Percentiles rank a stretch among this genome's conserved stretches.
Conservation (phyloP, 2,888 invertebrate species). For the Nymphalis c-album region DNA sequence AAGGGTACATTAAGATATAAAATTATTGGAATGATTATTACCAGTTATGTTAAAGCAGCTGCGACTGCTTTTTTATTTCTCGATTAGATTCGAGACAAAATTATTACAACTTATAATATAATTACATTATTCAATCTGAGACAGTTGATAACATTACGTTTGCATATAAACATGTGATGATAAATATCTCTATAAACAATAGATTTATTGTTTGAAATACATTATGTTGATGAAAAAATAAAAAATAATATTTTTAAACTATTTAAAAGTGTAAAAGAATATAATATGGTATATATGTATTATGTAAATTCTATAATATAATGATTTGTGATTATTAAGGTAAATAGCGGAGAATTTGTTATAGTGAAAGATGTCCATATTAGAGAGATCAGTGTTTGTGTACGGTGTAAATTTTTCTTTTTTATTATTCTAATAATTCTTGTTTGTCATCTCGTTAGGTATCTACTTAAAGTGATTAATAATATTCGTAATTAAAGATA, state of each 20-base stretch:
- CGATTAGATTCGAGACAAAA: not conserved
- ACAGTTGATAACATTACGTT: not conserved
- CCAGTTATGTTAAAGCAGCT: slow-evolving; percentile 1
- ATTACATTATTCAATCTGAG: not conserved
- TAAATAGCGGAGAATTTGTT: not conserved
- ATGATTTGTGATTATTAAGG: slow-evolving; percentile 1
- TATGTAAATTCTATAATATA: too few relatives aligned
- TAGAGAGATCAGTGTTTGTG: not conserved
- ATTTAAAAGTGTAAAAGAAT: not conserved
- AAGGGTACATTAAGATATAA: slow-evolving; percentile 3
- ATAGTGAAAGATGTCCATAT: not conserved
- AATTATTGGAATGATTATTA: slow-evolving; percentile 13
- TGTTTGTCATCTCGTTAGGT: too few relatives aligned
- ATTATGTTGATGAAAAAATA: not conserved
- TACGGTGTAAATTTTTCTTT: too few relatives aligned
- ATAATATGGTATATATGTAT: too few relatives aligned
- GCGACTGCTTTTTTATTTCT: not conserved
- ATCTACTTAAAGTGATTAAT: too few relatives aligned
- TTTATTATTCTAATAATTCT: too few relatives aligned
- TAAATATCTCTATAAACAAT: not conserved
- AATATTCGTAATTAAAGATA: too few relatives aligned
- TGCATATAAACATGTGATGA: slow-evolving; percentile 7
- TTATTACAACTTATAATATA: not conserved
- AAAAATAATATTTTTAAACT: not conserved
- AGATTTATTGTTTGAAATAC: not conserved